phyloP scores from a whole-genome alignment of 2,797 vertebrate genomes.

The Sebastes taczanowskii region DNA sequence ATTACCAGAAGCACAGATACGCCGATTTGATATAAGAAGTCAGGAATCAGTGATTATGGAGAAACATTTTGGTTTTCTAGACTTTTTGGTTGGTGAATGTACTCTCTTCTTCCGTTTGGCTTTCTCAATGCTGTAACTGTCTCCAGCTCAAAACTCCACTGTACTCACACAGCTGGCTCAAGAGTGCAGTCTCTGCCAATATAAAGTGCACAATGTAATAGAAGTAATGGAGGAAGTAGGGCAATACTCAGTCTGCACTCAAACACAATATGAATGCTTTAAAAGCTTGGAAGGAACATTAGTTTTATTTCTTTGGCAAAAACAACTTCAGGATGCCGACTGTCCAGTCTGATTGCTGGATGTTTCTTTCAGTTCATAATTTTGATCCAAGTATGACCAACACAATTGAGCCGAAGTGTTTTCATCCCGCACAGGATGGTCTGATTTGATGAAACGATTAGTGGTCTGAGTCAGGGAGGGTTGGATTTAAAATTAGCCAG shows the following conservation, averaged over 20 bases:
- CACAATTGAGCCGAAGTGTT: constrained; percentile 65
- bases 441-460: constrained; percentile 48
- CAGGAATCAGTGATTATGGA: not conserved
- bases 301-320: constrained; percentile 41
- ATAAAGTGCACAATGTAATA: constrained; percentile 35
- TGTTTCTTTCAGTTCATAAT: constrained; percentile 16
- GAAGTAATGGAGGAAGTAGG: constrained; percentile 49
- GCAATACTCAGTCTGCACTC: constrained; percentile 25
- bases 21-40: not conserved
- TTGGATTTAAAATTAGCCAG: constrained; percentile 11
- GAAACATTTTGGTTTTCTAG: not conserved
- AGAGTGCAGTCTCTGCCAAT: constrained; percentile 17
- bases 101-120: not conserved
- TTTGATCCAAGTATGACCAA: constrained; percentile 29
- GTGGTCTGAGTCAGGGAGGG: constrained; percentile 25
- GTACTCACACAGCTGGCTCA: constrained; percentile 13
- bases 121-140: constrained; percentile 7
- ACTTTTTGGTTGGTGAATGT: not conserved
- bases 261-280: constrained; percentile 21
- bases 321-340: constrained; percentile 37
- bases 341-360: constrained; percentile 16
- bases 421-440: constrained; percentile 47
- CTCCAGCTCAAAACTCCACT: not conserved
- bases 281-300: constrained; percentile 41
- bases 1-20: not conserved